phyloP scores from a whole-genome alignment of 2,113 vertebrate species.

The Ivindomyrus marchei region DNA sequence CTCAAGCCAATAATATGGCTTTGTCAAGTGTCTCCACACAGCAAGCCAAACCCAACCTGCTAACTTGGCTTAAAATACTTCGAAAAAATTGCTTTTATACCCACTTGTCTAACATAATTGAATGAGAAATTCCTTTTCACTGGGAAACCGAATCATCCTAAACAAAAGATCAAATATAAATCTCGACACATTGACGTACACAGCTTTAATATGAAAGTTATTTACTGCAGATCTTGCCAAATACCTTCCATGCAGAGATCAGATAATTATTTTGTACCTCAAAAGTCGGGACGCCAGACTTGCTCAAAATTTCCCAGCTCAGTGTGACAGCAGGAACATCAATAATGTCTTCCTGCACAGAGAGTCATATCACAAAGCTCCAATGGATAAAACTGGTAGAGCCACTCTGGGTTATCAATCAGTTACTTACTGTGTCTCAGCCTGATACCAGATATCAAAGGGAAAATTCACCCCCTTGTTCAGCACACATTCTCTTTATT shows the following conservation, averaged over 20 bases:
- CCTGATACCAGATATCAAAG: neutral
- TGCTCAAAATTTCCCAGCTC: neutral
- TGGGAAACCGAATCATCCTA: neutral
- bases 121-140: neutral
- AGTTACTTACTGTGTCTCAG: neutral
- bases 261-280: conserved; percentile 7
- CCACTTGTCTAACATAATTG: neutral
- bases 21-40: neutral
- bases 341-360: neutral
- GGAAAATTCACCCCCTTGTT: neutral
- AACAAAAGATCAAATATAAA: neutral
- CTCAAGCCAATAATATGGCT: neutral
- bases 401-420: neutral
- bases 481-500: neutral
- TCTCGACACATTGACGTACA: neutral
- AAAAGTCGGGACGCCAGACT: neutral
- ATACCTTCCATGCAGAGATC: neutral
- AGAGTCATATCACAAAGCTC: neutral
- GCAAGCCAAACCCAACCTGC: neutral
- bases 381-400: neutral
- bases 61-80: neutral
- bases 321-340: neutral
- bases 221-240: neutral
- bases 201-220: neutral
- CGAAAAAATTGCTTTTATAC: neutral